Conservation (phyloP, 1,140 invertebrate genomes). For the Papilio glaucus region DNA sequence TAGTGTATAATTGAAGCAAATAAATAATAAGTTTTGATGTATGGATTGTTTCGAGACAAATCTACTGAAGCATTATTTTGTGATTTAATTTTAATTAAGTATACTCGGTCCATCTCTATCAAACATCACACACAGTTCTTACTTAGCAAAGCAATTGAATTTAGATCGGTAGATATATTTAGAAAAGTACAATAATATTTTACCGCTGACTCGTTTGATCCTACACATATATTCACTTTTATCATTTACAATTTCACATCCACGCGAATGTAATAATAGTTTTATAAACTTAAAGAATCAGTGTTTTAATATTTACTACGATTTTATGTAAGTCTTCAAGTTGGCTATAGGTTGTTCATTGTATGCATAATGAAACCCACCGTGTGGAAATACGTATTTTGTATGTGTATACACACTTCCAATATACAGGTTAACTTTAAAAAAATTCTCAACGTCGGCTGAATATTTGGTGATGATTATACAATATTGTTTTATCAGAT, state of each 20-base stretch:
- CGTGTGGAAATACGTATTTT: background rate
- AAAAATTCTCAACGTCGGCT: background rate
- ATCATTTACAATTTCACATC: background rate
- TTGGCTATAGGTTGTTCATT: too few relatives aligned
- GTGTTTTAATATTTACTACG: too few relatives aligned
- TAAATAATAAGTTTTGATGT: background rate
- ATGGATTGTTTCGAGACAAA: background rate
- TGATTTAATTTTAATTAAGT: too few relatives aligned
- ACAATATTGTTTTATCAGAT: background rate
- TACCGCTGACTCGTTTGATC: background rate
- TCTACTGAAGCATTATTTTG: background rate
- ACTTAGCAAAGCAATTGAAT: background rate
- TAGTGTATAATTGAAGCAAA: background rate
- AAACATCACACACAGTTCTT: background rate
- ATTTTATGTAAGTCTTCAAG: too few relatives aligned
- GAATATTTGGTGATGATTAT: background rate
- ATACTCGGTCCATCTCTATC: background rate
- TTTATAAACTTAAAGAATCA: too few relatives aligned
- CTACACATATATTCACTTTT: background rate
- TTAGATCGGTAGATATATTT: background rate
- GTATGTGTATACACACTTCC: background rate
- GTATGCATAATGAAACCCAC: conserved; percentile 18
- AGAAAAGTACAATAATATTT: conserved; percentile 14
- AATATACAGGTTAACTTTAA: conserved; percentile 23
- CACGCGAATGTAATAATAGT: background rate